Base-by-base conservation (phyloP, 2,888 invertebrate genomes). In the Dolomedes plantarius region DNA sequence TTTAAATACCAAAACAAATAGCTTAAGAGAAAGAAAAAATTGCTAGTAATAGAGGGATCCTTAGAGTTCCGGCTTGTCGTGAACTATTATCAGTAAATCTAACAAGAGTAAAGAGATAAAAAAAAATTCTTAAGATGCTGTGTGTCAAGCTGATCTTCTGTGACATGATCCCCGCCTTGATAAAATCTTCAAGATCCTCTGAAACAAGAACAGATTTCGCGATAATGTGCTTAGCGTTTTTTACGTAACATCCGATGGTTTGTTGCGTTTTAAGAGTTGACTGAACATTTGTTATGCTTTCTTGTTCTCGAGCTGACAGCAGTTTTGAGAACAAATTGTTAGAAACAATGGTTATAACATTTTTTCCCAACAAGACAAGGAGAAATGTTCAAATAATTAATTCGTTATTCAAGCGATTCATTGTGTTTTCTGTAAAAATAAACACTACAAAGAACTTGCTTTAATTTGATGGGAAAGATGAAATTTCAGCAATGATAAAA, bases 91-190 rank as follows among this genome's bases (percentile, higher is more conserved):
- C 56, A 11, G 23, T 23, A 56, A 11, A 56, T 56, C 56, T 56
- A 56, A 56, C 56, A 56, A 56, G 56, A 56, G 3, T 23, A 6
- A 3, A 19, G 3, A 11, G 16, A 56, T 3, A 65, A 19, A 65
- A 23, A 62, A 65, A 74, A 69, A 65, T 32, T 28, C 28, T 50
- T 41, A 62, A 67, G 75, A 74, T 62, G 32, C 29, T 50, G 64
- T 76, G 75, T 75, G 75, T 75, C 75, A 69, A 39, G 27, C 62
- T 75, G 75, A 82, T 82, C 71, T 75, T 82, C 56, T 67, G 75
- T 56, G 75, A 82, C 64, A 76, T 75, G 56, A 82, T 82, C 82
- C 73, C 56, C 41, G 67, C 56, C 19, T 29, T 39, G 82, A 75
- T 76, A 82, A 75, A 56, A 56, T 56, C 64, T 46, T 23, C n/a